Evolutionary conservation across 2,797 vertebrate genomes (phyloP).

Genomic region (Artibeus lituratus): DNA sequence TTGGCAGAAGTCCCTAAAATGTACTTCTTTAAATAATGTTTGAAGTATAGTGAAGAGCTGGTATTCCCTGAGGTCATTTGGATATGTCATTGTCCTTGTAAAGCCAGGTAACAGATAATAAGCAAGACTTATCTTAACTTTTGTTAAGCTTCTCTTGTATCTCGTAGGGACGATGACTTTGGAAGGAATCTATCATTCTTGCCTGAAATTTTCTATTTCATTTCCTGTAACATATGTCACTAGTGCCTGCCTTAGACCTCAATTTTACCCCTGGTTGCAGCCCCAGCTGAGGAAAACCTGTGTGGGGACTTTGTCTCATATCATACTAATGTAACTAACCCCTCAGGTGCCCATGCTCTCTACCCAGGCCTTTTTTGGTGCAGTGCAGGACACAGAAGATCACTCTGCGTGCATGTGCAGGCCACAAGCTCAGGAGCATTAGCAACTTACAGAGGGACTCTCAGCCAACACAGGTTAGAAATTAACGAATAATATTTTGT

Average conservation of each 20-base stretch:
- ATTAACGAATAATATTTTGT: background rate
- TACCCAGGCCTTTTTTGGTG: background rate
- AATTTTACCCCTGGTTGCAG: background rate
- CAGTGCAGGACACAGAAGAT: background rate
- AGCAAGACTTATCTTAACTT: background rate
- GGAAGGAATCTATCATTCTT: background rate
- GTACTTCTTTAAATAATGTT: background rate
- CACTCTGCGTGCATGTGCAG: background rate
- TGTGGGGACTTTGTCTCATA: background rate
- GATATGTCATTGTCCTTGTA: background rate
- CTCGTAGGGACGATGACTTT: background rate
- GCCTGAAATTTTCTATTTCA: background rate
- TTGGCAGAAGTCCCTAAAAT: too few species aligned
- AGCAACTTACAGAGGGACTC: background rate
- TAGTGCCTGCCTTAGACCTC: background rate
- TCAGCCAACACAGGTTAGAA: background rate
- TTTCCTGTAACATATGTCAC: background rate
- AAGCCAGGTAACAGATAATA: background rate
- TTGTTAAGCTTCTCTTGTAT: background rate
- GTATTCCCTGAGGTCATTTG: background rate
- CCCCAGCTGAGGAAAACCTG: background rate
- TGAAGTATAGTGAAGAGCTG: background rate
- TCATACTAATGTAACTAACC: background rate
- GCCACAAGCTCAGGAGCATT: background rate
- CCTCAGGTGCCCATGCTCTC: background rate